Conservation (phyloP, 2,113 vertebrate species). For the Aplodontia rufa region DNA sequence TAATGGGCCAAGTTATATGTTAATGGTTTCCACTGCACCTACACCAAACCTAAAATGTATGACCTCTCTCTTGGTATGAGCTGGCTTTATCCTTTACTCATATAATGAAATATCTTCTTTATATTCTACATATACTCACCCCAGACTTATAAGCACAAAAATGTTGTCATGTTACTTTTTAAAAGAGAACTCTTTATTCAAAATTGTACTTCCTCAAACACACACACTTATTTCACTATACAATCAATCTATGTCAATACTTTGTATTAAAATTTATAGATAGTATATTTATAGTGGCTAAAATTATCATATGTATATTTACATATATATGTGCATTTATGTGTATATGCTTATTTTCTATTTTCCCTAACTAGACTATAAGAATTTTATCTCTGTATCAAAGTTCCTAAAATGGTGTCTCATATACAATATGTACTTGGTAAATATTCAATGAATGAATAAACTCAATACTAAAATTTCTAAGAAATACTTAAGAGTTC, state of each 20-base stretch:
- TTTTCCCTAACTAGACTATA: background rate
- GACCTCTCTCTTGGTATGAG: background rate
- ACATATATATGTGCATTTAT: background rate
- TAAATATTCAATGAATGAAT: background rate
- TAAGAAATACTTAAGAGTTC: background rate
- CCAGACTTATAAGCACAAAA: background rate
- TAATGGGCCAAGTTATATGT: background rate
- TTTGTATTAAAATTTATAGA: background rate
- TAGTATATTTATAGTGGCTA: background rate
- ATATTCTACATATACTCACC: background rate
- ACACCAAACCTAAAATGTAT: background rate
- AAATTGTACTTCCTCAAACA: background rate
- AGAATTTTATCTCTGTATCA: background rate
- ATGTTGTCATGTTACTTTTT: background rate
- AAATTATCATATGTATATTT: background rate
- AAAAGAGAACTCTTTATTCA: background rate
- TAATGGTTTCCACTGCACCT: background rate
- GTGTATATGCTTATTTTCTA: background rate
- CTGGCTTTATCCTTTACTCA: background rate
- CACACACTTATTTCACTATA: background rate
- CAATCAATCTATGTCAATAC: background rate
- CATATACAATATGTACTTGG: background rate
- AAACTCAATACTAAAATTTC: background rate
- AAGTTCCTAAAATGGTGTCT: background rate
- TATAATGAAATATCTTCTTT: background rate